phyloP scores from a whole-genome alignment of 2,888 invertebrate species.

The Imbricaverruca yamaguchii region DNA sequence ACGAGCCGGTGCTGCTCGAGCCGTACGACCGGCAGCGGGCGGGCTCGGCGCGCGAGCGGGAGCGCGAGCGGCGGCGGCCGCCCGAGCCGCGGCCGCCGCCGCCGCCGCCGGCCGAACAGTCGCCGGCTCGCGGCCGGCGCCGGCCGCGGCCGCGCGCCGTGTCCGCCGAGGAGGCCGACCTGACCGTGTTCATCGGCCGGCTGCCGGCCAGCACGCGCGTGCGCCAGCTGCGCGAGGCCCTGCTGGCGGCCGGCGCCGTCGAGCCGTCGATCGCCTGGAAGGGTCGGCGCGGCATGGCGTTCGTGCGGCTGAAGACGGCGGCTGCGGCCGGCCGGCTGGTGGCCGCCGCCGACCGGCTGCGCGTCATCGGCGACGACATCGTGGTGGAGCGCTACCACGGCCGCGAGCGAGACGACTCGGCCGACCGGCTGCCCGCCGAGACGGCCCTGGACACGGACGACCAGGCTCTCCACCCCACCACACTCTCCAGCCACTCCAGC shows the following conservation, averaged over 20 bases:
- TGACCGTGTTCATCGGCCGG: slow-evolving; percentile 14
- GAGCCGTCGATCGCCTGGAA: slow-evolving; percentile 15
- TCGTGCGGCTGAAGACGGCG: slow-evolving; percentile 3
- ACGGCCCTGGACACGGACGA: no score
- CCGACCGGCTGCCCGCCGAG: neutral
- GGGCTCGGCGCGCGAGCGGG: neutral
- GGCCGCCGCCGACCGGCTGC: neutral
- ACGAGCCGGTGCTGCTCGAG: slow-evolving; percentile 1
- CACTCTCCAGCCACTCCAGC: no score
- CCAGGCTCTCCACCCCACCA: no score
- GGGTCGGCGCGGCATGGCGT: slow-evolving; percentile 16
- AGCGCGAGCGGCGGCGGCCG: neutral
- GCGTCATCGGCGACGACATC: neutral
- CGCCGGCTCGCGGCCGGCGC: neutral
- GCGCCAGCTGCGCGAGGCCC: slow-evolving; percentile 6
- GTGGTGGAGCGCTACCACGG: slow-evolving; percentile 15
- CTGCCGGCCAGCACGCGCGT: slow-evolving; percentile 14
- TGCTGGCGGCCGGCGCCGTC: neutral
- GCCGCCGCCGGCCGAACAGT: no score
- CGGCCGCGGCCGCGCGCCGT: neutral
- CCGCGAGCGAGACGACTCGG: neutral
- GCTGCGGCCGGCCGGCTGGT: neutral
- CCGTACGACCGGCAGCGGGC: neutral
- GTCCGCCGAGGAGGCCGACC: neutral
- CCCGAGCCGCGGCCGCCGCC: neutral